Conservation (phyloP, 2,797 vertebrate species). For the Synaphobranchus kaupii region DNA sequence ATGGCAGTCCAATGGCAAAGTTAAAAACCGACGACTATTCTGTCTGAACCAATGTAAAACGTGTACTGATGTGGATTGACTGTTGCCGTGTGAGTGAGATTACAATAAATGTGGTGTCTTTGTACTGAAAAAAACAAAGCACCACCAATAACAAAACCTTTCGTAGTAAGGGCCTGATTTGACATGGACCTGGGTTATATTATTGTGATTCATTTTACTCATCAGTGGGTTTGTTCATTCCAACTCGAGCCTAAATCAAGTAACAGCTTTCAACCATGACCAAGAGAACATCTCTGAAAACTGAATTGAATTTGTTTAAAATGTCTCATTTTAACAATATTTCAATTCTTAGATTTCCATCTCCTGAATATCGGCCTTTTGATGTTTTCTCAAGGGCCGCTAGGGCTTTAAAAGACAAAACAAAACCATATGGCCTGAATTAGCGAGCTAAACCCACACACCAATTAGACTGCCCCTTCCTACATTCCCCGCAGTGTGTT, state of each 20-base stretch:
- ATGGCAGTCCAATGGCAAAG: neutral
- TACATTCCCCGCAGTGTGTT: slow-evolving; percentile 38
- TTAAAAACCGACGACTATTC: neutral
- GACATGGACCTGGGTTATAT: neutral
- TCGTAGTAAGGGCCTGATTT: neutral
- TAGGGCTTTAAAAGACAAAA: slow-evolving; percentile 33
- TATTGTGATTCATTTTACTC: neutral
- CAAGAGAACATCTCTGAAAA: neutral
- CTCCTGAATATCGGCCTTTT: neutral
- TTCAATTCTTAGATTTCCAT: neutral
- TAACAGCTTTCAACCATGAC: neutral
- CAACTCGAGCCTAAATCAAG: neutral
- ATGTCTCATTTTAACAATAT: neutral
- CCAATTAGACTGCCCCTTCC: slow-evolving; percentile 41
- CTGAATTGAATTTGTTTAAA: neutral
- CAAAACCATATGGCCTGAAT: slow-evolving; percentile 24
- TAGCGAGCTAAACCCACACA: slow-evolving; percentile 26
- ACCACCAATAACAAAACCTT: neutral
- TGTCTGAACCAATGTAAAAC: neutral
- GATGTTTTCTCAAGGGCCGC: slow-evolving; percentile 16
- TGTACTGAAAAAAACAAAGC: neutral
- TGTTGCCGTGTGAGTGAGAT: neutral
- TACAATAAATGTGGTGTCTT: neutral
- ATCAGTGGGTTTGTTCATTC: neutral
- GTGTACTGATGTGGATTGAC: neutral